Percentiles rank a stretch among this genome's conserved stretches.
Conservation (phyloP, 2,888 invertebrate species). For the Xestobium rufovillosum region DNA sequence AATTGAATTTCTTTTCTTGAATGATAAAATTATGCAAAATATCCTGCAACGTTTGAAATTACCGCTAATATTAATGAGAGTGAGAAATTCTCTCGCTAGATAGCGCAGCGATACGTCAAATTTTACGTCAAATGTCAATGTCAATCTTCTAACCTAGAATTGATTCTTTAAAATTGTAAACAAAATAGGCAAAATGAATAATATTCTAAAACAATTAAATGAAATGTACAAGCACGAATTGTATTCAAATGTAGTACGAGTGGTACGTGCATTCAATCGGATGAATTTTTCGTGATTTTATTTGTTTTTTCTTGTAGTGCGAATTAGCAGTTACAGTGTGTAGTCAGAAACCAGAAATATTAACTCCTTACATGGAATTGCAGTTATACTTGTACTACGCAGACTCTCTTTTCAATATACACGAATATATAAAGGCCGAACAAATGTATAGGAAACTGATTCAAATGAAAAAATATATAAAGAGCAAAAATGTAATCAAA, state of each 20-base stretch:
- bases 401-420: conserved; percentile 58
- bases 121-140: no score
- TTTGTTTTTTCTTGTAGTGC: conserved; percentile 46
- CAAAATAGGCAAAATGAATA: conserved; percentile 54
- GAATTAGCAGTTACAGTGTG: conserved; percentile 56
- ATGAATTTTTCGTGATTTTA: conserved; percentile 6
- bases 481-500: conserved; percentile 46
- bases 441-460: conserved; percentile 57
- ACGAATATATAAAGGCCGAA: conserved; percentile 62
- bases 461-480: conserved; percentile 57
- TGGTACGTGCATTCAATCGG: conserved; percentile 48
- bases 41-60: no score
- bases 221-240: conserved; percentile 62
- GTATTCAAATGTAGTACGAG: conserved; percentile 61
- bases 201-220: conserved; percentile 59
- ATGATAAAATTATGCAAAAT: no score
- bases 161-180: no score
- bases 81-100: no score
- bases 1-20: no score
- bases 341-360: conserved; percentile 57
- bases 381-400: conserved; percentile 62
- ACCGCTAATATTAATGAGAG: no score
- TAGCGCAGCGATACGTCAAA: no score
- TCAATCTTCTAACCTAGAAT: no score
- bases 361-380: conserved; percentile 56